Evolutionary conservation across 2,797 vertebrate species (phyloP), one percentile per base, ranked within the genome.

Genomic region (Glyptemys insculpta): DNA sequence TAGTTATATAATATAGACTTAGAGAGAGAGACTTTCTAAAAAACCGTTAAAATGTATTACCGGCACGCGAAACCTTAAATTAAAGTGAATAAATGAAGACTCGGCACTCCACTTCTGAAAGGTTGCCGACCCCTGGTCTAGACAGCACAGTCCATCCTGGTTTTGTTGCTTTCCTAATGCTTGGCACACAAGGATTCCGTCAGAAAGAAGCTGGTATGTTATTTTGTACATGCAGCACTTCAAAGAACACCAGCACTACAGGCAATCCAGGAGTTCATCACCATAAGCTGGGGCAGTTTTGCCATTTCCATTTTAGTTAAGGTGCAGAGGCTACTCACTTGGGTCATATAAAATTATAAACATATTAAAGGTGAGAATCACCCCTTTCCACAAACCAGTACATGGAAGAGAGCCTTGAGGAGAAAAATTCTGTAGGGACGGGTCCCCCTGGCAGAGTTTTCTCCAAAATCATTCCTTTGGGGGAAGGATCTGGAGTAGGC

Each of bases 381-480:
- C 27, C 41, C 84, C 5, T 19, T 52, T 83, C 59, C n/a, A 84
- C 16, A 81, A 91, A 81, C n/a, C 44, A 78, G 59, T 5, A 82
- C 57, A 93, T 85, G 2, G 56, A 29, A 62, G 29, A 62, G 19
- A 62, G 34, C 6, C 11, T 31, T 12, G 59, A 8, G 15, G 7
- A 85, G 34, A 31, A 76, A 82, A 95, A 86, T 47, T 15, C 29
- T 53, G 3, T n/a, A 2, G 82, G 23, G 12, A 59, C 2, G 5
- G 90, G 90, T 83, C 12, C 50, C 81, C 72, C 25, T 78, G 65
- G 27, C 29, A n/a, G 31, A 76, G 25, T 44, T 76, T 25, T 85
- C 31, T 91, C 41, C 76, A 81, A 53, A 86, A 85, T 27, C 27
- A 57, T 15, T 25, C 47, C 76, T 80, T 56, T 91, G 76, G 27